Conservation (phyloP, 2,888 invertebrate genomes). For the Gymnoscelis rufifasciata region DNA sequence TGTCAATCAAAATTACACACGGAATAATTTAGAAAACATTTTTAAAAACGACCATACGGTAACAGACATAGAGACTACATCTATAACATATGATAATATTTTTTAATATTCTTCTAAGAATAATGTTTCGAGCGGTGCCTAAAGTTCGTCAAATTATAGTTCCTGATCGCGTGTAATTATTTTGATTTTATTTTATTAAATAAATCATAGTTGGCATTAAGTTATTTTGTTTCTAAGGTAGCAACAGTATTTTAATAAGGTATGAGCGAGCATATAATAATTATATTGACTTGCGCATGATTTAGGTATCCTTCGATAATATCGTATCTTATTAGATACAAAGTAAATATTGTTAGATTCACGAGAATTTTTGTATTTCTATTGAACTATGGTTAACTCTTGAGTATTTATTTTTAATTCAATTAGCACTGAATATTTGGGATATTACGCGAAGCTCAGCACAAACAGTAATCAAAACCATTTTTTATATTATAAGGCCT, state of each 20-base stretch:
- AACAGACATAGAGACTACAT: slow-evolving; percentile 20
- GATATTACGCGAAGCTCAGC: too few relatives aligned
- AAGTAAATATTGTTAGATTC: too few relatives aligned
- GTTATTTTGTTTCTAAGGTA: slow-evolving; percentile 1
- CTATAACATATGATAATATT: slow-evolving; percentile 20
- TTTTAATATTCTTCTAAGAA: slow-evolving; percentile 56
- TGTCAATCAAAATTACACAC: slow-evolving; percentile 78
- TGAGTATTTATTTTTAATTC: too few relatives aligned
- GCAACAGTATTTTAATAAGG: background rate
- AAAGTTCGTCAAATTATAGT: slow-evolving; percentile 45
- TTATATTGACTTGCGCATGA: too few relatives aligned
- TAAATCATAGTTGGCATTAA: slow-evolving; percentile 4
- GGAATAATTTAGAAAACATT: slow-evolving; percentile 58
- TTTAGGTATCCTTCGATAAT: background rate
- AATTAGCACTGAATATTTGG: too few relatives aligned
- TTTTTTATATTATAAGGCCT: too few relatives aligned
- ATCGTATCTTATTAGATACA: too few relatives aligned
- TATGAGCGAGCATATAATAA: background rate
- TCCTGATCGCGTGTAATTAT: slow-evolving; percentile 31
- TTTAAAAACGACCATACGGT: slow-evolving; percentile 20
- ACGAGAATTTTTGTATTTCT: too few relatives aligned
- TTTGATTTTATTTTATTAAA: slow-evolving; percentile 22
- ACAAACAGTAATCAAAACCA: too few relatives aligned
- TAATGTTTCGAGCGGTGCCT: slow-evolving; percentile 50
- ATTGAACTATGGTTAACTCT: too few relatives aligned